phyloP scores from a whole-genome alignment of 30 jellyfish, hydroid and myxozoan genomes.

The Chrysaora quinquecirrha region DNA sequence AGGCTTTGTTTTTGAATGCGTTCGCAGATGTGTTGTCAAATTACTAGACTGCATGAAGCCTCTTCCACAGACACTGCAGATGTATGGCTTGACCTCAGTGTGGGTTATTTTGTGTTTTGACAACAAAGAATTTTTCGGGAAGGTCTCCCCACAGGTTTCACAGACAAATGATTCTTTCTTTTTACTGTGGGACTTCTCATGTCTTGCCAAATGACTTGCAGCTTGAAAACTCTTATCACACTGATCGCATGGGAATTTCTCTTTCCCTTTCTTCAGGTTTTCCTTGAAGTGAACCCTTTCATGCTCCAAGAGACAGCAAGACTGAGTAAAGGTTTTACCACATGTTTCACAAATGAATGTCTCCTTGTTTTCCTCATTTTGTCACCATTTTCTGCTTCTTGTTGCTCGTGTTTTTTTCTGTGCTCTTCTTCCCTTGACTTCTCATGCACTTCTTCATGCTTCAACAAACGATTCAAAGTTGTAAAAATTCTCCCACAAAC shows the following conservation, averaged over 20 bases:
- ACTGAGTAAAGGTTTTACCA: conserved; percentile 43
- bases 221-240: conserved; percentile 63
- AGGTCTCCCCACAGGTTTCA: conserved; percentile 48
- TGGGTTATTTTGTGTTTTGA: conserved; percentile 39
- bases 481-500: conserved; percentile 60
- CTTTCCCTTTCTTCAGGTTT: conserved; percentile 40
- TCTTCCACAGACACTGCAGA: conserved; percentile 48
- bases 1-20: conserved; percentile 54
- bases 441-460: conserved; percentile 62
- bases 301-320: conserved; percentile 65
- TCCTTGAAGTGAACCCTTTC: conserved; percentile 62
- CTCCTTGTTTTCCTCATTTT: conserved; percentile 28
- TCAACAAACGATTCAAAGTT: conserved; percentile 46
- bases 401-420: conserved; percentile 48
- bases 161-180: conserved; percentile 32
- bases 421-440: conserved; percentile 71
- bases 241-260: conserved; percentile 39
- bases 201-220: conserved; percentile 65
- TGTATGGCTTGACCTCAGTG: conserved; percentile 49
- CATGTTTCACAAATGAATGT: conserved; percentile 65
- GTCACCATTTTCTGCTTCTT: conserved; percentile 13
- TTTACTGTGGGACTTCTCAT: conserved; percentile 49
- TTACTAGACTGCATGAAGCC: conserved; percentile 73
- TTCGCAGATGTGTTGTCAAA: conserved; percentile 60
- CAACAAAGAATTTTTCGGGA: conserved; percentile 23